phyloP scores from a whole-genome alignment of 2,113 vertebrate species.

The Erythrocebus patas region DNA sequence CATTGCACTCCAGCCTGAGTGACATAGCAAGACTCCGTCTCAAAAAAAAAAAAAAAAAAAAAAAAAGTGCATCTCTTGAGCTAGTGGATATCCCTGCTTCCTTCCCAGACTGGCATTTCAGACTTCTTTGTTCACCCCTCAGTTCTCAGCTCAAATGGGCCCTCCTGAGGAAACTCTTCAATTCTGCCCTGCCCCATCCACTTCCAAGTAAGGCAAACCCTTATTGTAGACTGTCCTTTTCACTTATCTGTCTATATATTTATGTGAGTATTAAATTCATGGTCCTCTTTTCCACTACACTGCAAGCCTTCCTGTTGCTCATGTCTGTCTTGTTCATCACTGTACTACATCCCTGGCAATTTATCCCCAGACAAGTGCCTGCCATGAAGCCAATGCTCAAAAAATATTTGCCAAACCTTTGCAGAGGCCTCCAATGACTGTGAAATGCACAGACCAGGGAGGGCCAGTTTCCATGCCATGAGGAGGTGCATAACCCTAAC shows the following conservation, averaged over 20 bases:
- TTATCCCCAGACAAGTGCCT: neutral
- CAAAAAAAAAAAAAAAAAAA: too few relatives aligned
- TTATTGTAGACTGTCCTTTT: neutral
- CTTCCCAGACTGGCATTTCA: neutral
- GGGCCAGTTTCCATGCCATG: neutral
- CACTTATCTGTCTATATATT: neutral
- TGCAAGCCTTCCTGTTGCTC: neutral
- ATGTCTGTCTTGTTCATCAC: neutral
- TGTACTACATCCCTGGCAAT: neutral
- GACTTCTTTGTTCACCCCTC: neutral
- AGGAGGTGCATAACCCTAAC: neutral
- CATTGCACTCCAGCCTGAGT: too few relatives aligned
- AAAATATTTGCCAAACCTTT: neutral
- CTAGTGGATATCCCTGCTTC: neutral
- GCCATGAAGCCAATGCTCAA: neutral
- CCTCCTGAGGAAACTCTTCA: neutral
- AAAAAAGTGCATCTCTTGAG: neutral
- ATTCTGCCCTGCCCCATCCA: too few relatives aligned
- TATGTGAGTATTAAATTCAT: neutral
- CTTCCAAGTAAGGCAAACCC: neutral
- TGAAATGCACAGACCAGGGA: fast-evolving
- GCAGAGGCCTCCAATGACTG: neutral
- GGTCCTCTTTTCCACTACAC: neutral
- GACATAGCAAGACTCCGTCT: too few relatives aligned
- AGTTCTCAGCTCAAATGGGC: neutral